Base-by-base conservation (phyloP, 2,888 invertebrate genomes). In the Conomelus anceps region DNA sequence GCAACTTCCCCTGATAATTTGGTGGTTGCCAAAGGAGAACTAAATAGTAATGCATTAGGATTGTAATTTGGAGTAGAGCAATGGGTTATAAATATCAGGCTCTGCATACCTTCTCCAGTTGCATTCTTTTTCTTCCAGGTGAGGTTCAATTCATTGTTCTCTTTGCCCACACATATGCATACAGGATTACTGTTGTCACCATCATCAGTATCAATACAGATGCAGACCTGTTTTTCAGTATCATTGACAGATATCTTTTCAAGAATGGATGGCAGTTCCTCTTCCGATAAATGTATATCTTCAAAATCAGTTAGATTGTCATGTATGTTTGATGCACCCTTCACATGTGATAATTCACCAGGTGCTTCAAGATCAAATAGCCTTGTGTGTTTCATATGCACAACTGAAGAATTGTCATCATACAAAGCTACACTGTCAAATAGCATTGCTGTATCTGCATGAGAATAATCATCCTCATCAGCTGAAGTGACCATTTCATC, bases 301-400 rank as follows among this genome's bases (percentile, higher is more conserved):
- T 95, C 95, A 88, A 94, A 92, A 92, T 95, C 95, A 4, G 95
- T 95, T 88, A 93, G 92, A 24, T 93, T 93, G 89, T 94, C 94
- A 26, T 92, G 92, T 22, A 91, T 92, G 89, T 93, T 93, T 87
- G 93, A 92, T 90, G 94, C 93, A 87, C 94, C 94, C 92, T 95
- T 95, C 13, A 95, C 93, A 91, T 95, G 94, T 91, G 94, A 92
- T 89, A 93, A 93, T 91, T 94, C 95, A 85, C 92, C 92, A 1
- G 93, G 91, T 17, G 93, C 92, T 63, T 94, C 93, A 3, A 93
- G 91, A 92, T 94, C 93, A 90, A 94, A 93, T 89, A 93, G 93
- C 88, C 93, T 93, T 17, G 92, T 93, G 89, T 93, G 93, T 91
- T 93, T 93, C 85, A 94, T 93, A 90, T 94, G 93, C 22, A 92